Evolutionary conservation across 2,797 vertebrate species (phyloP), one percentile per base, ranked within the genome.

Genomic region (Sebastes iracundus): DNA sequence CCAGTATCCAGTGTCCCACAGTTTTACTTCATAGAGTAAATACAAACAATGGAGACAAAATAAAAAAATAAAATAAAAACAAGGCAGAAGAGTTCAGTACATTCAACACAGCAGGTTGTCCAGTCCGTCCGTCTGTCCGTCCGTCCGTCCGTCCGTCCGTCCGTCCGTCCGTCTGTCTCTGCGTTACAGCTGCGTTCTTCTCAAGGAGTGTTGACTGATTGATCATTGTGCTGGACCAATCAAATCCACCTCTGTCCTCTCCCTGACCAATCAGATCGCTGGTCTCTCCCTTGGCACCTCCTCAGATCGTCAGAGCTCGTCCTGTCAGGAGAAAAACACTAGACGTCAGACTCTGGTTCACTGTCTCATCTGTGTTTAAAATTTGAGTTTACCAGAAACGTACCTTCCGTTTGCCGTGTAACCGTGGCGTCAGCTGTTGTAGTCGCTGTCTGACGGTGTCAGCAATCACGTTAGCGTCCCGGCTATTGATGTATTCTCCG

Each of bases 401-500:
- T 90, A 98, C 98, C 96, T 98, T 98, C 77, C 72, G 83, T 92
- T 95, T 95, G 52, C 35, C 88, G 35, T 95, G 95, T 89, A 86
- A 90, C 90, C 83, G 94, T 62, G 92, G 94, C 64, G 89, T 90
- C 81, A 97, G 90, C 60, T 90, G 93, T 72, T 96, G 93, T 68
- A 98, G 76, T 81, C 96, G 94, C 94, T 96, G 93, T 59, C 89
- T 93, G 94, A 98, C 83, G 77, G 95, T 65, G 78, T 97, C 93
- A 35, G 96, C 92, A 8, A 99, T 98, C 46, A 93, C 88, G 79
- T 91, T 96, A 56, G 97, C 96, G 4, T 98, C 97, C 83, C 96
- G 96, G 86, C 96, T 96, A 82, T 98, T 97, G 84, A 99, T 93
- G 33, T 95, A 89, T 65, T 99, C 97, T 3, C 98, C 97, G 14